Evolutionary conservation across 2,888 invertebrate genomes (phyloP).

Genomic region (Phymatocera aterrima): DNA sequence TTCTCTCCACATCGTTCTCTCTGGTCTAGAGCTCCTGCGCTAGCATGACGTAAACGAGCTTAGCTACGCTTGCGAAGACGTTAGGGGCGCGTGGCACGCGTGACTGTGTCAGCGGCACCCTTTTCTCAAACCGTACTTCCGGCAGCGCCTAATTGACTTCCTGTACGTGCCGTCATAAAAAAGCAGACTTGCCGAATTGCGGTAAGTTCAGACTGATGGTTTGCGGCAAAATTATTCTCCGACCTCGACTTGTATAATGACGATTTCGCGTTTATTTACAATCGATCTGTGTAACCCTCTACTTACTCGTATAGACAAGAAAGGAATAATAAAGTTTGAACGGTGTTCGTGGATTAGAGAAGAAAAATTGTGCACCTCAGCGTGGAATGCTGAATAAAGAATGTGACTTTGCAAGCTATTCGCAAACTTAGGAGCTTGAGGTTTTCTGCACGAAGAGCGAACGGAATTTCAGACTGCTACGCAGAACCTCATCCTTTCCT

Average conservation of each 20-base stretch:
- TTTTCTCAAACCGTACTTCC: conserved; percentile 52
- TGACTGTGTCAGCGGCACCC: conserved; percentile 37
- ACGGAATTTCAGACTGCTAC: background rate
- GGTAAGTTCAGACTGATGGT: background rate
- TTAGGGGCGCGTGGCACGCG: conserved; percentile 7
- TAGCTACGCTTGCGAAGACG: conserved; percentile 2
- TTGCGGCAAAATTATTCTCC: background rate
- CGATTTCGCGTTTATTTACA: background rate
- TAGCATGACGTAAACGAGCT: background rate
- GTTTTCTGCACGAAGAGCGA: background rate
- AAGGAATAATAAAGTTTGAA: no score
- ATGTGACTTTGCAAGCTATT: background rate
- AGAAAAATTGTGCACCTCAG: conserved; percentile 1
- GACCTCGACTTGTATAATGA: conserved; percentile 3
- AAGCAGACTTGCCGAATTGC: background rate
- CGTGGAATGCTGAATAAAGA: background rate
- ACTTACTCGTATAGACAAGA: no score
- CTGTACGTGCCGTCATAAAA: conserved; percentile 52
- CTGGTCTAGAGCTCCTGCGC: background rate
- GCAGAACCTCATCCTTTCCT: background rate
- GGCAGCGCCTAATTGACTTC: conserved; percentile 59
- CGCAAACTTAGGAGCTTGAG: background rate
- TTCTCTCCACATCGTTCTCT: background rate
- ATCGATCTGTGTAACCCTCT: no score
- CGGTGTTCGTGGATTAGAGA: background rate